phyloP scores from a whole-genome alignment of 53 echinoderm and acorn worm species.

The Mesocentrotus franciscanus region DNA sequence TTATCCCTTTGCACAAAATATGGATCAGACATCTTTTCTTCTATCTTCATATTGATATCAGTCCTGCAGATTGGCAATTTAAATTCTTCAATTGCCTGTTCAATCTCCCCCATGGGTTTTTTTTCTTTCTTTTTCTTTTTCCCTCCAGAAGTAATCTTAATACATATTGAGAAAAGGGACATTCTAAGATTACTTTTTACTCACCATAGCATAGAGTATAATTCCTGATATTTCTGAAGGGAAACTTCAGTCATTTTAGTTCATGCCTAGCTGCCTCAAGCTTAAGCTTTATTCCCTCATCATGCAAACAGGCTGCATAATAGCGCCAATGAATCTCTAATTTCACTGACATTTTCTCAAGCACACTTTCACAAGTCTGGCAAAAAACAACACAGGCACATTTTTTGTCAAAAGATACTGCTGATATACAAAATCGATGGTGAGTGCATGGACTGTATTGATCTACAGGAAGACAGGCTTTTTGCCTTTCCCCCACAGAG shows the following conservation, averaged over 20 bases:
- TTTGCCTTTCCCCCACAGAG: conserved; percentile 29
- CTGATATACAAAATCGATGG: conserved; percentile 37
- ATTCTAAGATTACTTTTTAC: not conserved
- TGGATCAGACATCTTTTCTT: not conserved
- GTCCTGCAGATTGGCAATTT: not conserved
- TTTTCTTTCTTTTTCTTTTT: not conserved
- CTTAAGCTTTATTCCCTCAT: not conserved
- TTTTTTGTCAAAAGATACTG: conserved; percentile 14
- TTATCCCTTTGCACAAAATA: not conserved
- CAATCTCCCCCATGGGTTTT: not conserved
- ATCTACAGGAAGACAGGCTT: conserved; percentile 20
- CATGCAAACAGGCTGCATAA: not conserved
- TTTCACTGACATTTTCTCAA: conserved; percentile 40
- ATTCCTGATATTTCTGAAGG: not conserved
- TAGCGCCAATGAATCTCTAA: conserved; percentile 12
- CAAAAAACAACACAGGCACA: conserved; percentile 36
- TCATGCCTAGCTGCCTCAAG: not conserved
- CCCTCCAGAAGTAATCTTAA: not conserved
- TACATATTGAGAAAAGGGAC: not conserved
- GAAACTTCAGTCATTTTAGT: not conserved
- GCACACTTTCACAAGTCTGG: conserved; percentile 18
- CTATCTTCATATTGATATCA: not conserved
- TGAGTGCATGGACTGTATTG: conserved; percentile 43
- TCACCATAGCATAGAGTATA: not conserved
- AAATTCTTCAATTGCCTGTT: not conserved